Conservation (phyloP, 2,888 invertebrate species). For the Pristionchus fissidentatus region DNA sequence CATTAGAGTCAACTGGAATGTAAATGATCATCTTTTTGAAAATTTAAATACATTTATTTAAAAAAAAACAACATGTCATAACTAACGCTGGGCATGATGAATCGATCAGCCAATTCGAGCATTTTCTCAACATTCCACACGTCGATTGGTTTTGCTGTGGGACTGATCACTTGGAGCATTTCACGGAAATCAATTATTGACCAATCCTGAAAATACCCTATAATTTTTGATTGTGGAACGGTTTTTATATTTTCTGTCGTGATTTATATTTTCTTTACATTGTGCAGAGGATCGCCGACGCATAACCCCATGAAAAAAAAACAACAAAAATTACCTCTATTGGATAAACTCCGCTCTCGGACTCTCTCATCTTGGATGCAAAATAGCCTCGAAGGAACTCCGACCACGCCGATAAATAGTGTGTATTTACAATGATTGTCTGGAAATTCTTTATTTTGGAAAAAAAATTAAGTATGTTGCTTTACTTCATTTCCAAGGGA, state of each 20-base stretch:
- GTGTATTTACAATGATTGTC: neutral
- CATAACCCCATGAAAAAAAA: neutral
- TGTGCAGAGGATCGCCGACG: no score
- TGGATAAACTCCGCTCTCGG: neutral
- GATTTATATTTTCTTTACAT: no score
- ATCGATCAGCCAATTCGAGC: constrained; percentile 24
- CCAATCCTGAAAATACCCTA: neutral
- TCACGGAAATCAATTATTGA: neutral
- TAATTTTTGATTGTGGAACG: no score
- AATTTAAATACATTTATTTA: no score
- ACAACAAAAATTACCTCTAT: neutral
- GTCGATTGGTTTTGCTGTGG: constrained; percentile 18
- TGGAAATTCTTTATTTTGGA: no score
- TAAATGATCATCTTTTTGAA: no score
- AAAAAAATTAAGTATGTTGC: no score
- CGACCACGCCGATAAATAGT: neutral
- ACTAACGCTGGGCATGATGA: constrained; percentile 20
- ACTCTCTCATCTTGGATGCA: constrained; percentile 14
- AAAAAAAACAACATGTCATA: neutral
- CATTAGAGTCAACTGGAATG: neutral
- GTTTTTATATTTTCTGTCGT: no score
- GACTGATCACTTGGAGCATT: neutral
- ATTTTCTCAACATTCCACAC: neutral
- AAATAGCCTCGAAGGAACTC: constrained; percentile 4
- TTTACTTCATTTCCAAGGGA: no score